These are phyloP conservation scores for Drosophila monieri DNA, from an alignment of 2,888 invertebrate genomes.

Conservation along the genomic window DNA sequence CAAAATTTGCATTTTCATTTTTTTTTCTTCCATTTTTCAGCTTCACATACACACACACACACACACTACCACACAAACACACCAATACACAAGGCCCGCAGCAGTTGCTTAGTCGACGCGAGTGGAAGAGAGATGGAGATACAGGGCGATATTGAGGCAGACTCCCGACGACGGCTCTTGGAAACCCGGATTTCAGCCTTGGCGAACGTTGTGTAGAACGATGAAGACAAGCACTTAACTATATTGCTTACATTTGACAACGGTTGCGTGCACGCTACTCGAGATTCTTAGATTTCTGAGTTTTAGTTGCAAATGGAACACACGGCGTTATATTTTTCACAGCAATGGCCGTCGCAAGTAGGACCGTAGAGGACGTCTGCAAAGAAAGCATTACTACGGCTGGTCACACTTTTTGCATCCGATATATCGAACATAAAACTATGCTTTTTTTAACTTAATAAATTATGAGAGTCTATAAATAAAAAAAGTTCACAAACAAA, in stretches of 20 bases:
- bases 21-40: conserved; percentile 23
- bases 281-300: conserved; percentile 43
- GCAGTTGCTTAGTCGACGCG: conserved; percentile 65
- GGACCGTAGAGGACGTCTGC: not conserved
- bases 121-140: conserved; percentile 15
- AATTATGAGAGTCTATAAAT: too few relatives aligned
- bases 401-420: too few relatives aligned
- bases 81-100: conserved; percentile 37
- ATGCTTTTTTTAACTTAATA: too few relatives aligned
- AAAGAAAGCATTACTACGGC: too few relatives aligned
- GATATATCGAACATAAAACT: too few relatives aligned
- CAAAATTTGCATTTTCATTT: conserved; percentile 24
- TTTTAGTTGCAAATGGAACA: conserved; percentile 41
- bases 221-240: conserved; percentile 65
- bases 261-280: conserved; percentile 69
- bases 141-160: conserved; percentile 24
- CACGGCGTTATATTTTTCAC: conserved; percentile 65
- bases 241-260: conserved; percentile 71
- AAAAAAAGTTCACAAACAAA: too few relatives aligned
- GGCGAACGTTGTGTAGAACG: conserved; percentile 51
- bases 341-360: conserved; percentile 6
- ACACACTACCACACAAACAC: conserved; percentile 50
- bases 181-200: conserved; percentile 32
- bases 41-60: conserved; percentile 53
- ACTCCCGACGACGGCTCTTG: conserved; percentile 60